Conservation (phyloP, 2,888 invertebrate species). For the Diaprepes abbreviatus region DNA sequence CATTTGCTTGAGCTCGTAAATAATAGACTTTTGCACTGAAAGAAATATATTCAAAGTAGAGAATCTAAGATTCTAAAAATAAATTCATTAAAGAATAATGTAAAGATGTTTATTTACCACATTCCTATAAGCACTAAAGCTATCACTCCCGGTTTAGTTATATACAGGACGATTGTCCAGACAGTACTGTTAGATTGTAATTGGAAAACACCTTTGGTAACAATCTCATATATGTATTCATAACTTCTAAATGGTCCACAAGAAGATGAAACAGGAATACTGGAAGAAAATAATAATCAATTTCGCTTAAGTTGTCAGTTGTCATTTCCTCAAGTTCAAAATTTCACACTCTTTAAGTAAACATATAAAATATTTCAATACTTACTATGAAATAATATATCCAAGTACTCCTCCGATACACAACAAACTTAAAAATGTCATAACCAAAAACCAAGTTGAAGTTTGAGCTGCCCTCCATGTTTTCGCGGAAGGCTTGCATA, state of each 20-base stretch:
- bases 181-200: constrained; percentile 68
- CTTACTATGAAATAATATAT: constrained; percentile 71
- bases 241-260: constrained; percentile 78
- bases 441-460: constrained; percentile 80
- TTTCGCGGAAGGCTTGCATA: constrained; percentile 78
- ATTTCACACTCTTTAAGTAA: too few species aligned
- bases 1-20: constrained; percentile 73
- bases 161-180: constrained; percentile 68
- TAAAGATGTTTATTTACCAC: constrained; percentile 70
- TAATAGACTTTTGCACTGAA: constrained; percentile 76
- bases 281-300: constrained; percentile 64
- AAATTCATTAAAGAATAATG: too few species aligned
- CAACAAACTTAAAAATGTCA: constrained; percentile 77
- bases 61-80: too few species aligned
- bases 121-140: constrained; percentile 74
- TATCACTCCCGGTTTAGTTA: constrained; percentile 75
- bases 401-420: constrained; percentile 73
- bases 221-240: constrained; percentile 71
- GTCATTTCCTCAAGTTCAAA: too few species aligned
- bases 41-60: too few species aligned
- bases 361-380: too few species aligned
- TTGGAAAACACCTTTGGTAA: constrained; percentile 71
- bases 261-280: constrained; percentile 69
- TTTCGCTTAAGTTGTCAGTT: too few species aligned
- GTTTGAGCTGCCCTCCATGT: constrained; percentile 82